phyloP scores from a whole-genome alignment of 2,797 vertebrate genomes.

The Pipistrellus pipistrellus region DNA sequence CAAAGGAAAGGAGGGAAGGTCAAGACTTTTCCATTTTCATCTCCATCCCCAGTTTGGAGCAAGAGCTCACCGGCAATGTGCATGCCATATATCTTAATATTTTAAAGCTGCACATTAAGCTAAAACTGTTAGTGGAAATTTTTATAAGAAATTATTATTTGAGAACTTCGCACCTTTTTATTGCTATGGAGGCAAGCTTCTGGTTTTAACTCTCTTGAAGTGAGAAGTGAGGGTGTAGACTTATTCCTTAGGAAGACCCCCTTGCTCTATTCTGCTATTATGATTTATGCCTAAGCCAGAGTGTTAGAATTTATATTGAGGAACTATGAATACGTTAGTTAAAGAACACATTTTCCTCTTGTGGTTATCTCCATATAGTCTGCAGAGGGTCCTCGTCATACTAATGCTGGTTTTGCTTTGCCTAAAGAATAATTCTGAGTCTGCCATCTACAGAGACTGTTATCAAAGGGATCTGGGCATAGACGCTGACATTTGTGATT shows the following conservation, averaged over 20 bases:
- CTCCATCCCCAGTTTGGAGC: not conserved
- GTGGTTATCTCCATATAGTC: not conserved
- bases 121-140: not conserved
- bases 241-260: not conserved
- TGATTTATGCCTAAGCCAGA: not conserved
- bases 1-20: not conserved
- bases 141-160: not conserved
- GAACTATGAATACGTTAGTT: constrained; percentile 50
- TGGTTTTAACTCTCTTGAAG: not conserved
- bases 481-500: constrained; percentile 80
- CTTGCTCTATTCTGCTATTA: not conserved
- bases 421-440: constrained; percentile 78
- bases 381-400: constrained; percentile 61
- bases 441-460: constrained; percentile 72
- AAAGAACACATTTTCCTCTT: constrained; percentile 61
- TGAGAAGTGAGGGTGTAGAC: not conserved
- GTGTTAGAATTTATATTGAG: constrained; percentile 30
- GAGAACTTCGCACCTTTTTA: not conserved
- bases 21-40: not conserved
- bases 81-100: not conserved
- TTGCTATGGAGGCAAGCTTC: not conserved
- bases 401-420: constrained; percentile 75
- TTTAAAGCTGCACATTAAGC: not conserved
- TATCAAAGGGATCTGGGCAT: constrained; percentile 81
- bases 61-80: not conserved